Base-by-base conservation (phyloP, 2,888 invertebrate species). In the Chesias legatella region DNA sequence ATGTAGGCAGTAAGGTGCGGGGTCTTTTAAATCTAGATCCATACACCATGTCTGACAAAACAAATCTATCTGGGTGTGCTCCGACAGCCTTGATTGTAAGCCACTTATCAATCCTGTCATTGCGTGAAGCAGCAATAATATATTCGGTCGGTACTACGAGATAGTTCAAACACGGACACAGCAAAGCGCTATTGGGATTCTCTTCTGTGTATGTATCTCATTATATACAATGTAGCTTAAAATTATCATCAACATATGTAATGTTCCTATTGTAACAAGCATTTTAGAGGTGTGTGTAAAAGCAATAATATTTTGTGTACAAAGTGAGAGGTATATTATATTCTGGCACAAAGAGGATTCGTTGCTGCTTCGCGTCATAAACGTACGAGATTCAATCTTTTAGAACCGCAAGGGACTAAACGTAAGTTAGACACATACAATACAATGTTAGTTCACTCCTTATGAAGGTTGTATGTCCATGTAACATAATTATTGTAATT, bases 401-500 rank as follows among this genome's bases (percentile, higher is more conserved):
- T 48, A 39, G 51, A 56, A 56, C 51, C 57, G 55, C 60, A 57
- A 66, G 74, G 75, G 48, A 75, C 67, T 71, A 60, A 62, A 70
- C 61, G 63, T 70, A 63, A 71, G 65, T 67, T 71, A 66, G 62
- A 56, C 53, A 56, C 57, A 60, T 56, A 62, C 58, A 57, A 44
- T 40, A 45, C 33, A 27, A 38, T 64, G 54, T 64, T 70, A 65
- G 70, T 71, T 71, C 74, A 73, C 73, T 81, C 79, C 82, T 81
- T 85, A 73, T 68, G 70, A 84, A 84, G 83, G 84, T 84, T 85
- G 84, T 84, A 81, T 75, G 81, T 83, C 80, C 79, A 80, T 60
- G 60, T 81, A 80, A 78, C 68, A 68, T 82, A 79, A 78, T 65
- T 73, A 77, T 76, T 79, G 70, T 82, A 79, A 78, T 65, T 73